phyloP scores from a whole-genome alignment of 2,888 invertebrate species.

The Ophonus ardosiacus region DNA sequence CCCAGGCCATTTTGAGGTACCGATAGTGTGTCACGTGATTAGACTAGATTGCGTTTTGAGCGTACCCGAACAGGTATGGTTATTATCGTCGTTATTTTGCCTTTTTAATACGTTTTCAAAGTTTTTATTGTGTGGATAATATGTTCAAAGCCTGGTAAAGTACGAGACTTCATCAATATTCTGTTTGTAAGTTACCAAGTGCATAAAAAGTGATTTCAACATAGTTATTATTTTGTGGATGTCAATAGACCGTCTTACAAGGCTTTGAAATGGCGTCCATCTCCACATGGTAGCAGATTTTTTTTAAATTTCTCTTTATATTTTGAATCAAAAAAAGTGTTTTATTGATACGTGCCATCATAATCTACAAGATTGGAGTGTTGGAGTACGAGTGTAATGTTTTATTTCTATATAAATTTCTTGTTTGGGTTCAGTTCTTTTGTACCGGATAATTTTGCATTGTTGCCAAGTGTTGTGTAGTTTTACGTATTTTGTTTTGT shows the following conservation, averaged over 20 bases:
- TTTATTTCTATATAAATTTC: constrained; percentile 42
- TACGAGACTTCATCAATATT: constrained; percentile 22
- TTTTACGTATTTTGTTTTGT: constrained; percentile 62
- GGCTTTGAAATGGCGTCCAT: constrained; percentile 86
- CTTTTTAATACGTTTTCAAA: constrained; percentile 62
- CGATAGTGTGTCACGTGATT: constrained; percentile 65
- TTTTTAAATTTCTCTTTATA: constrained; percentile 65
- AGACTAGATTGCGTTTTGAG: constrained; percentile 64
- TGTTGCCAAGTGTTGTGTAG: constrained; percentile 62
- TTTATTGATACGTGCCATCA: constrained; percentile 5
- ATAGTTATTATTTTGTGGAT: constrained; percentile 69
- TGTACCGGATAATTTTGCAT: constrained; percentile 63
- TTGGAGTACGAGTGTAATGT: background rate
- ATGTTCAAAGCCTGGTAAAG: constrained; percentile 57
- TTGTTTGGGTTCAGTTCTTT: constrained; percentile 57
- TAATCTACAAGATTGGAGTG: background rate
- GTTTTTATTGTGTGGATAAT: constrained; percentile 53
- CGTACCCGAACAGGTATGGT: constrained; percentile 73
- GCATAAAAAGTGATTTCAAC: constrained; percentile 79
- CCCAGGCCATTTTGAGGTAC: constrained; percentile 65
- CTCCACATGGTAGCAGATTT: constrained; percentile 81
- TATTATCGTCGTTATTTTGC: constrained; percentile 71
- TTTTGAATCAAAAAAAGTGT: constrained; percentile 23
- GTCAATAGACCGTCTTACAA: constrained; percentile 82
- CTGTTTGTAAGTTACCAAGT: constrained; percentile 52